Conservation (phyloP, 2,888 invertebrate genomes). For the Xiphydria camelus region DNA sequence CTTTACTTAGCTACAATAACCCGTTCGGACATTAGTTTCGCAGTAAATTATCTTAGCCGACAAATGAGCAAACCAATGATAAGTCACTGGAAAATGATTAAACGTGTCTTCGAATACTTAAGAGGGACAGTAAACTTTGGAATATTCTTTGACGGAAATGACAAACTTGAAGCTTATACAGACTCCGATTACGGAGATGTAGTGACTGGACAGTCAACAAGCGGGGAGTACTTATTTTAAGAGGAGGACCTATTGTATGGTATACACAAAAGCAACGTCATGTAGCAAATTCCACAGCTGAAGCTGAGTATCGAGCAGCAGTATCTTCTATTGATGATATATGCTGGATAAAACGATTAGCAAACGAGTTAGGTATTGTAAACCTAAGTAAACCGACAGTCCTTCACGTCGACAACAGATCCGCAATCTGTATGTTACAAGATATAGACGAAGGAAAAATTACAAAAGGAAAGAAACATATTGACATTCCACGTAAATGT, state of each 20-base stretch:
- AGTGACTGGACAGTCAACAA: too few species aligned
- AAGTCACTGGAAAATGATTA: too few species aligned
- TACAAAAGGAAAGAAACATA: slow-evolving; percentile 40
- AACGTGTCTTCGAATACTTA: slow-evolving; percentile 24
- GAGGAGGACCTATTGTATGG: slow-evolving; percentile 39
- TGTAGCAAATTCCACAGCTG: slow-evolving; percentile 34
- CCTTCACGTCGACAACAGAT: slow-evolving; percentile 34
- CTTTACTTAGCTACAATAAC: slow-evolving; percentile 30
- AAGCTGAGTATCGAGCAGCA: slow-evolving; percentile 41
- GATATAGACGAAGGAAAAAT: slow-evolving; percentile 36
- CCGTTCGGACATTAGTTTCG: slow-evolving; percentile 36
- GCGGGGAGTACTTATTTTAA: slow-evolving; percentile 26
- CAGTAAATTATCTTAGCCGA: slow-evolving; percentile 34
- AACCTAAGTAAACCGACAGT: slow-evolving; percentile 25
- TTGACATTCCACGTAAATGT: slow-evolving; percentile 37
- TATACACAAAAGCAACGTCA: slow-evolving; percentile 26
- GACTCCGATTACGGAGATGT: slow-evolving; percentile 26
- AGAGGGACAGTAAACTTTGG: too few species aligned
- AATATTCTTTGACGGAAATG: too few species aligned
- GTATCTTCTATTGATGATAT: slow-evolving; percentile 36
- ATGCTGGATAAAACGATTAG: slow-evolving; percentile 35
- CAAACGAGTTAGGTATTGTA: slow-evolving; percentile 24
- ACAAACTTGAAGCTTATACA: too few species aligned
- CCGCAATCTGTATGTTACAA: slow-evolving; percentile 38
- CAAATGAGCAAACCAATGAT: slow-evolving; percentile 22